Evolutionary conservation across 2,888 invertebrate genomes (phyloP), one percentile per base, ranked within the genome.

Genomic region (Agrotis segetum): DNA sequence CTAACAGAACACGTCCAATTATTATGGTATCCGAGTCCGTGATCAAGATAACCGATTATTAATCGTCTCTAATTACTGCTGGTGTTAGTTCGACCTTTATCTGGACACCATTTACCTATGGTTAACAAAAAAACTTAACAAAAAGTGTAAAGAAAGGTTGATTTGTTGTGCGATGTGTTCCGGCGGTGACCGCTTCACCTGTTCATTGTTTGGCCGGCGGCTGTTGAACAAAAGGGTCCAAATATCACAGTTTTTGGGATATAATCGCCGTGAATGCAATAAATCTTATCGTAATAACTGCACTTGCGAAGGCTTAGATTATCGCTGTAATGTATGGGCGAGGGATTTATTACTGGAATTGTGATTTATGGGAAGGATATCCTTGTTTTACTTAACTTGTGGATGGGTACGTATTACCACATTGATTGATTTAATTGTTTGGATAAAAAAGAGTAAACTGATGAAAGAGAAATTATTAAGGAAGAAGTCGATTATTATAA

Each of bases 41-140:
- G 93, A 96, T 96, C 96, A 92, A 96, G 96, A 96, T 96, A 96
- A 95, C 92, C 92, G 91, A 95, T 95, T 95, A 96, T 96, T 96
- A 96, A 96, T 96, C 92, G 95, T 91, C 92, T 87, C 95, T 96
- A 96, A 96, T 96, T 96, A 96, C 95, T 96, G 96, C 95, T 94
- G 96, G 96, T 96, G 96, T 96, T 96, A 94, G 95, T 92, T 92
- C 94, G 93, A 94, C 95, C 94, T 94, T 91, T 95, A 95, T 95
- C 94, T 93, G 94, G 92, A 95, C 96, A 95, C 94, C 93, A 93
- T 94, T 95, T 93, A 92, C 90, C 90, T 93, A 90, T 88, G 88
- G 83, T 77, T 76, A 80, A 78, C 83, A 91, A 94, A 95, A 95
- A 95, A 95, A 91, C 81, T 79, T 67, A 82, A 94, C 89, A 96